Base-by-base conservation (phyloP, 2,888 invertebrate species). In the Melinaea menophilus region DNA sequence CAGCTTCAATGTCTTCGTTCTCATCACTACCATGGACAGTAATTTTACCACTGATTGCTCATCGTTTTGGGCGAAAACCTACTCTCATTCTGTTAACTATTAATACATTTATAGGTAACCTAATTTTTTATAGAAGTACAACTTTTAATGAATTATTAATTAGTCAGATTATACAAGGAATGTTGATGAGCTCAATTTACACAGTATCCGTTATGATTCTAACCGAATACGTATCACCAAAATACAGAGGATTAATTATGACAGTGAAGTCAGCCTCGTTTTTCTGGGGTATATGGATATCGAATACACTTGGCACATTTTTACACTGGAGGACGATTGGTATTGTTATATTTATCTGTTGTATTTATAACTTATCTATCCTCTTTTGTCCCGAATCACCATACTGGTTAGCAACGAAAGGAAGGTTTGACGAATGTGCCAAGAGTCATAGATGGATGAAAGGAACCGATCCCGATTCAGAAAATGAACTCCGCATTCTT, bases 371-470 rank as follows among this genome's bases (percentile, higher is more conserved):
- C 34, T 56, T 72, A 0, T 71, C 71, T 31, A 45, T 56, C 7
- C 4, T 67, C 2, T 70, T 76, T 60, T 73, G 69, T 68, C 69
- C 71, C 0, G 69, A 72, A 41, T 70, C 70, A 7, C 71, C 71
- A 4, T 69, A 72, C 35, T 72, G 71, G 72, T 56, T 69, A 48
- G 70, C 69, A 4, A 66, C 46, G 59, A 70, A 67, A 48, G 68
- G 68, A 3, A 62, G 70, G 5, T 68, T 69, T 4, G 65, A 65
- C 13, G 68, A 72, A n/a, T 72, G 71, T 55, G 62, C 56, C 22
- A 34, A 31, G 41, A 51, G 64, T n/a, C 69, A 71, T 59, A 56
- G 68, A 3, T 72, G 72, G 72, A 55, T 73, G 9, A 70, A 68
- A 56, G 71, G 72, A 11, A 45, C n/a, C n/a, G 54, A 45, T 22